These are phyloP conservation scores for Eupristina koningsbergeri DNA, from an alignment of 1,140 invertebrate genomes.

Conservation along the genomic window DNA sequence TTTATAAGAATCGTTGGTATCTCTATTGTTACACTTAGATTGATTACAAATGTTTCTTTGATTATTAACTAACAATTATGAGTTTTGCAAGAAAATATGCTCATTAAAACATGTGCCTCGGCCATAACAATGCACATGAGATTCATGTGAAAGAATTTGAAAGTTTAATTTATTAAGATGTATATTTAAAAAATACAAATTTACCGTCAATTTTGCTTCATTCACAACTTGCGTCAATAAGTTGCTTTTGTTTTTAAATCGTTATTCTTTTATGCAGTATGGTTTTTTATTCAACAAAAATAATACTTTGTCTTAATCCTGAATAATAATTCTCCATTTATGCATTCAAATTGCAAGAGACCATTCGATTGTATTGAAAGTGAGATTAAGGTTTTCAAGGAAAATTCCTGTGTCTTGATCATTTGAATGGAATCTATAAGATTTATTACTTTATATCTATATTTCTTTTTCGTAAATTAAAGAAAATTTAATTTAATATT, in stretches of 20 bases:
- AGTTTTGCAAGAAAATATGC: no score
- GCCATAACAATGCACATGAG: no score
- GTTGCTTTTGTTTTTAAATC: slow-evolving; percentile 21
- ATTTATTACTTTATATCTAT: background rate
- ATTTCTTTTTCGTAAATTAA: background rate
- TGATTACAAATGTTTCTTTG: no score
- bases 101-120: no score
- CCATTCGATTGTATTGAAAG: slow-evolving; percentile 16
- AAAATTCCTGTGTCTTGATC: slow-evolving; percentile 3
- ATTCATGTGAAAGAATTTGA: background rate
- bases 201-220: slow-evolving; percentile 4
- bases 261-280: background rate
- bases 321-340: background rate
- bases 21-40: no score
- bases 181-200: background rate
- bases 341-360: background rate
- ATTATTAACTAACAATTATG: no score
- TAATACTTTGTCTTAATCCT: background rate
- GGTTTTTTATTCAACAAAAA: background rate
- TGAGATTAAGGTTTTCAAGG: background rate
- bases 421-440: slow-evolving; percentile 30
- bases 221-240: background rate
- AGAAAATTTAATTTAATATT: no score
- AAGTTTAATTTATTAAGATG: background rate
- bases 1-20: no score